A percentile compares a stretch with the other conserved stretches of the same genome.
phyloP scores from a whole-genome alignment of 2,888 invertebrate genomes.

The Ophion slaviceki region DNA sequence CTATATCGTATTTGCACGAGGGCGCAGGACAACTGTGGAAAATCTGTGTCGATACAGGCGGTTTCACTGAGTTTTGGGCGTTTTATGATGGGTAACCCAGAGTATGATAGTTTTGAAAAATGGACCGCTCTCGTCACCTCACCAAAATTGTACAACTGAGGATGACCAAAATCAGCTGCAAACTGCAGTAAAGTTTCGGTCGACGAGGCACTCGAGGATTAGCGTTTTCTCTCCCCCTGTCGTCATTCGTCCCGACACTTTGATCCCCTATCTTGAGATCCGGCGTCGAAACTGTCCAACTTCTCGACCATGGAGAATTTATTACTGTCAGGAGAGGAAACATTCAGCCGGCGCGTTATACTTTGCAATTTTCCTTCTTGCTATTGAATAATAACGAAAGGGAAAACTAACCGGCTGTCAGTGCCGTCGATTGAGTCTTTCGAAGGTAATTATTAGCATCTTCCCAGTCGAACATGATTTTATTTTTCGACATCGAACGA shows the following conservation, averaged over 20 bases:
- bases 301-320: slow-evolving; percentile 62
- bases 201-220: slow-evolving; percentile 31
- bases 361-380: neutral
- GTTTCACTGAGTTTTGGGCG: no score
- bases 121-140: neutral
- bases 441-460: slow-evolving; percentile 57
- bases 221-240: slow-evolving; percentile 13
- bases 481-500: slow-evolving; percentile 59
- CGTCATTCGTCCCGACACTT: slow-evolving; percentile 32
- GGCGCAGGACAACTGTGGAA: no score
- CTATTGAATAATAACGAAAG: neutral
- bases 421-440: slow-evolving; percentile 68
- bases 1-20: no score
- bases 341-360: neutral
- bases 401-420: slow-evolving; percentile 57
- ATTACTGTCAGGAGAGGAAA: slow-evolving; percentile 42
- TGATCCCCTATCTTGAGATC: slow-evolving; percentile 66
- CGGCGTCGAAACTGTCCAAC: slow-evolving; percentile 67
- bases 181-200: slow-evolving; percentile 59
- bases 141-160: slow-evolving; percentile 68
- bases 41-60: no score
- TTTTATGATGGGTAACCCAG: neutral
- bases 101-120: neutral
- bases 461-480: slow-evolving; percentile 48
- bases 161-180: slow-evolving; percentile 62